phyloP scores from a whole-genome alignment of 2,113 vertebrate genomes.

The Beaufortia kweichowensis region DNA sequence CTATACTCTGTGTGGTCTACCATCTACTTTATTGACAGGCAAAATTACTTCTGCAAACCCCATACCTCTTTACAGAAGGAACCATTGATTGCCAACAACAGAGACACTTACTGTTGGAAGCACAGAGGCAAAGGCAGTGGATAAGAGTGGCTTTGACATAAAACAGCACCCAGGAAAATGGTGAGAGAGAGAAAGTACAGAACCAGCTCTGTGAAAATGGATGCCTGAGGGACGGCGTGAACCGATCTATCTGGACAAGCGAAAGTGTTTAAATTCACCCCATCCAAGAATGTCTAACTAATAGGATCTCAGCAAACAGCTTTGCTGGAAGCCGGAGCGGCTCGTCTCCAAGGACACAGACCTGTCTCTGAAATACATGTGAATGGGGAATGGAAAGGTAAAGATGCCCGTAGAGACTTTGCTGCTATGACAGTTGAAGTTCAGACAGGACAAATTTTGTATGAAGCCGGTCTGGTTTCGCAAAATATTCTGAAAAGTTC shows the following conservation, averaged over 20 bases:
- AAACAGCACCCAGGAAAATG: conserved; percentile 34
- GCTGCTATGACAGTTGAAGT: conserved; percentile 24
- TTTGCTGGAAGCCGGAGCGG: conserved; percentile 42
- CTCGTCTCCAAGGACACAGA: conserved; percentile 40
- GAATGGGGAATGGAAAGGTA: conserved; percentile 19
- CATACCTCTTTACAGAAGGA: background rate
- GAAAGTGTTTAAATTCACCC: conserved; percentile 41
- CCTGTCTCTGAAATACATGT: conserved; percentile 36
- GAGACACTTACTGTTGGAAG: conserved; percentile 6
- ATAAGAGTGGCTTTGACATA: conserved; percentile 30
- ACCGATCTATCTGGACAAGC: conserved; percentile 42
- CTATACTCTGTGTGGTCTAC: background rate
- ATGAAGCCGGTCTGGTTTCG: background rate
- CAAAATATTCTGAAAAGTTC: background rate
- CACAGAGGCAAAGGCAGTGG: background rate
- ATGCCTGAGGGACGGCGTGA: conserved; percentile 32
- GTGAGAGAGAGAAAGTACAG: conserved; percentile 10
- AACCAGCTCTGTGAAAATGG: conserved; percentile 41
- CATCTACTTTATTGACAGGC: conserved; percentile 7
- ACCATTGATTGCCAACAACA: conserved; percentile 18
- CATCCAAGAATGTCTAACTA: conserved; percentile 43
- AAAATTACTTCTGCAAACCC: conserved; percentile 12
- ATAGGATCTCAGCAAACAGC: conserved; percentile 45
- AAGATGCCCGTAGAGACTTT: conserved; percentile 19
- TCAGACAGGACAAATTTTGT: conserved; percentile 34